Evolutionary conservation across 2,888 invertebrate genomes (phyloP).

Genomic region (Hydrotaea cyrtoneurina): DNA sequence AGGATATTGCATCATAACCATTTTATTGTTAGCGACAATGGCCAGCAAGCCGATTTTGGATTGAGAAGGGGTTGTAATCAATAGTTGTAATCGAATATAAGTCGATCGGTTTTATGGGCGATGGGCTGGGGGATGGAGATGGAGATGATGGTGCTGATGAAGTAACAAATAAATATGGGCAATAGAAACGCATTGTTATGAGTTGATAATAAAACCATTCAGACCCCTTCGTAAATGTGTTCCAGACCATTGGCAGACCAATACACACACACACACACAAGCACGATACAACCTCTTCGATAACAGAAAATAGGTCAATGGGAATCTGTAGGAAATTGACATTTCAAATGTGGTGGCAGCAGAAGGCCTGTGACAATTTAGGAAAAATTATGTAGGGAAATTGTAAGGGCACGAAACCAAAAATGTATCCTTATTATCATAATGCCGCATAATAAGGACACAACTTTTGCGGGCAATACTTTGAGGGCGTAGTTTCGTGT

Average conservation of each 20-base stretch:
- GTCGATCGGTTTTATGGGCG: neutral
- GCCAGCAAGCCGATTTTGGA: too few species aligned
- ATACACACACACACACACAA: neutral
- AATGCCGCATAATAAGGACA: too few species aligned
- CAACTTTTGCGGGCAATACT: neutral
- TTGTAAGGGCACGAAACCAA: too few species aligned
- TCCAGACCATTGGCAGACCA: conserved; percentile 2
- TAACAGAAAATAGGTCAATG: neutral
- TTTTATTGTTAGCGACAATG: neutral
- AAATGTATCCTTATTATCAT: too few species aligned
- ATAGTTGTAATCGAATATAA: conserved; percentile 15
- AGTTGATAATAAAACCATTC: neutral
- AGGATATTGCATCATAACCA: conserved; percentile 2
- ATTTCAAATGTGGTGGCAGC: too few species aligned
- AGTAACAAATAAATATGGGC: neutral
- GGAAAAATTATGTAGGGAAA: too few species aligned
- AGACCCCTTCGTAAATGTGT: neutral
- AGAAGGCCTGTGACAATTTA: neutral
- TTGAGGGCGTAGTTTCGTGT: too few species aligned
- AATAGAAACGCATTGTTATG: neutral
- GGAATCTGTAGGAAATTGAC: neutral
- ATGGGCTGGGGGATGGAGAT: neutral
- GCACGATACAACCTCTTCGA: neutral
- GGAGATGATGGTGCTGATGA: neutral
- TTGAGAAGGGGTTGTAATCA: neutral